Percentiles rank a stretch among this genome's conserved stretches.
These are phyloP conservation scores for Papilio machaon DNA, from an alignment of 1,140 invertebrate species.

Conservation along the genomic window DNA sequence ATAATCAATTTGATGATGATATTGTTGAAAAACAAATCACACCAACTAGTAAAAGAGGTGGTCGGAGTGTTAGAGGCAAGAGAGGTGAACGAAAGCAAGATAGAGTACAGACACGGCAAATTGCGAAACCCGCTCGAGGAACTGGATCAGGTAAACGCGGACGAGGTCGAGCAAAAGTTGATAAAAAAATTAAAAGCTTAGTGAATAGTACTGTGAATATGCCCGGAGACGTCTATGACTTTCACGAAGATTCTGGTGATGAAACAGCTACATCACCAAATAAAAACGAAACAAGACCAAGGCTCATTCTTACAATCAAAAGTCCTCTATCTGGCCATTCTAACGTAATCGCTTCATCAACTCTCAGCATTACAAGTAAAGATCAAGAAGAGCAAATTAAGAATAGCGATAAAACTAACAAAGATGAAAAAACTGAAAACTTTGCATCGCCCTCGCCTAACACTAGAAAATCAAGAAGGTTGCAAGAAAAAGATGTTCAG, in stretches of 20 bases:
- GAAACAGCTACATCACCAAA: slow-evolving; percentile 80
- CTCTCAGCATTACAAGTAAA: slow-evolving; percentile 68
- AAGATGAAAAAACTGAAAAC: slow-evolving; percentile 85
- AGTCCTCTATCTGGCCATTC: slow-evolving; percentile 81
- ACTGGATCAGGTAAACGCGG: slow-evolving; percentile 73
- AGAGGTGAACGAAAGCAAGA: slow-evolving; percentile 78
- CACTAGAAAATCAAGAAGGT: slow-evolving; percentile 89
- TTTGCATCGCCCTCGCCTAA: slow-evolving; percentile 84
- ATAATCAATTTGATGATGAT: slow-evolving; percentile 13
- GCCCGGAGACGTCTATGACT: slow-evolving; percentile 90
- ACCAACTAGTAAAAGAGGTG: slow-evolving; percentile 73
- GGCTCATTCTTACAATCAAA: slow-evolving; percentile 91
- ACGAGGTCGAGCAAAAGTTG: slow-evolving; percentile 80
- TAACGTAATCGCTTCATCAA: slow-evolving; percentile 66
- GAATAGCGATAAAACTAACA: slow-evolving; percentile 67
- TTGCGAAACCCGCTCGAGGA: slow-evolving; percentile 82
- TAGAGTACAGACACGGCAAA: slow-evolving; percentile 82
- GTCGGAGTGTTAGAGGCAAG: slow-evolving; percentile 81
- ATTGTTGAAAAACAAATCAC: slow-evolving; percentile 35
- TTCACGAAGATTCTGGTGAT: slow-evolving; percentile 91
- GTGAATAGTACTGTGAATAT: slow-evolving; percentile 75
- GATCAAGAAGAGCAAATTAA: slow-evolving; percentile 70
- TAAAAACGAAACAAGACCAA: slow-evolving; percentile 84
- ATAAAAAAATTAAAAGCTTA: slow-evolving; percentile 82
- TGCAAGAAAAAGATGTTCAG: slow-evolving; percentile 89